These are phyloP conservation scores for Papilio elwesi DNA, from an alignment of 2,888 invertebrate genomes.

Conservation along the genomic window DNA sequence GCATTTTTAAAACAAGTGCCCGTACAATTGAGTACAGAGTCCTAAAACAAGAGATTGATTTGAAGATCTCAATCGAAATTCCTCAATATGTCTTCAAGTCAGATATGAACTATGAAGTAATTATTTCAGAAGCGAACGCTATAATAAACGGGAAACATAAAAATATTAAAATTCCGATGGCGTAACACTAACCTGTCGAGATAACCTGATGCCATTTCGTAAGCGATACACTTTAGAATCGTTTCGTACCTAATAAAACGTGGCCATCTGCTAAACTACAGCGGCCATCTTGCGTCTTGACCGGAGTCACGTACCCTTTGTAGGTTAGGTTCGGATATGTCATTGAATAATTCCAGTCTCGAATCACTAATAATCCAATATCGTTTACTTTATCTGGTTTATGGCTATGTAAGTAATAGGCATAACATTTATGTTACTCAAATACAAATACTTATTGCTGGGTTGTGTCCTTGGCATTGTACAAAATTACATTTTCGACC, in stretches of 20 bases:
- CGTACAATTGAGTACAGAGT: too few relatives aligned
- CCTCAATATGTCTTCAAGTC: too few relatives aligned
- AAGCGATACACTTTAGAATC: constrained; percentile 51
- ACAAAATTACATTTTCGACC: not conserved
- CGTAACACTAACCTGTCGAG: constrained; percentile 9
- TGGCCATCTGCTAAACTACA: constrained; percentile 60
- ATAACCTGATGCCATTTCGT: constrained; percentile 43
- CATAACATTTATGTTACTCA: too few relatives aligned
- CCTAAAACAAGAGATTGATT: too few relatives aligned
- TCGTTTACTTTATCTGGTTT: too few relatives aligned
- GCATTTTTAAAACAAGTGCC: too few relatives aligned
- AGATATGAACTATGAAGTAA: not conserved
- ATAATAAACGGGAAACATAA: not conserved
- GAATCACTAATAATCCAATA: too few relatives aligned
- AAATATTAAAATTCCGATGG: constrained; percentile 9
- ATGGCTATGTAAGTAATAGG: too few relatives aligned
- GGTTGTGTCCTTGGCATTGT: not conserved
- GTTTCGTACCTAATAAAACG: constrained; percentile 66
- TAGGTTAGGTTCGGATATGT: constrained; percentile 26
- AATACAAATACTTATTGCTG: too few relatives aligned
- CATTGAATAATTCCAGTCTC: too few relatives aligned
- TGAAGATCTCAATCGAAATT: too few relatives aligned
- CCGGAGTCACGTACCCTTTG: constrained; percentile 41
- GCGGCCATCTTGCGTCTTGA: constrained; percentile 28
- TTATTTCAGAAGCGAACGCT: not conserved